Evolutionary conservation across 1,140 invertebrate genomes (phyloP), one percentile per base, ranked within the genome.

Genomic region (Hypothenemus hampei): DNA sequence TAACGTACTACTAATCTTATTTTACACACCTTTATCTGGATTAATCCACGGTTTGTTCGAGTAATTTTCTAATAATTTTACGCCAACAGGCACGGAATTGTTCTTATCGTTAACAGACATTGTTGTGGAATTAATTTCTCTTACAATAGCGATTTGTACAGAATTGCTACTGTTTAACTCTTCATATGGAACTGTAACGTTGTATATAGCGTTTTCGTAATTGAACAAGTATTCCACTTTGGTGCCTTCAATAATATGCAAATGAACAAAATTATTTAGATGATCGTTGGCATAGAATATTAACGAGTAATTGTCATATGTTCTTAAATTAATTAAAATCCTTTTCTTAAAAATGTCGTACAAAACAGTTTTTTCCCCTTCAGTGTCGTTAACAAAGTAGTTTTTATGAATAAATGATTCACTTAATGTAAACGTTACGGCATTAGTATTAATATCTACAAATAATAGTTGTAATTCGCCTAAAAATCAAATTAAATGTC

Each of bases 201-300:
- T 85, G 37, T 89, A 79, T 43, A 93, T 89, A 69, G 85, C 82
- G 65, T 87, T 81, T 44, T 80, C 82, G 48, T 85, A 79, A 69
- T 94, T 94, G 66, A 91, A 93, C 1, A 91, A 75, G 65, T 91
- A 92, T 0, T 90, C 81, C 4, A 93, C 80, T 33, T 60, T 57
- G 61, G 75, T 82, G 56, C 83, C 84, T 53, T 86, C 82, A 48
- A 84, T 81, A 22, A 95, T 83, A 70, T 91, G 91, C 6, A 96
- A 69, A 70, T 95, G 91, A 31, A 93, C 83, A 70, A 97, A 96
- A 71, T 97, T 97, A 62, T 94, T 94, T 29, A 93, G 75, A 71
- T 94, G 87, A 74, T 96, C 93, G 68, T 94, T 92, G 4, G 90
- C 89, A 65, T 95, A 95, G 1, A 96, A 74, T 16, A 97, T 82